Evolutionary conservation across 2,888 invertebrate species (phyloP).

Genomic region (Cephus nigrinus): DNA sequence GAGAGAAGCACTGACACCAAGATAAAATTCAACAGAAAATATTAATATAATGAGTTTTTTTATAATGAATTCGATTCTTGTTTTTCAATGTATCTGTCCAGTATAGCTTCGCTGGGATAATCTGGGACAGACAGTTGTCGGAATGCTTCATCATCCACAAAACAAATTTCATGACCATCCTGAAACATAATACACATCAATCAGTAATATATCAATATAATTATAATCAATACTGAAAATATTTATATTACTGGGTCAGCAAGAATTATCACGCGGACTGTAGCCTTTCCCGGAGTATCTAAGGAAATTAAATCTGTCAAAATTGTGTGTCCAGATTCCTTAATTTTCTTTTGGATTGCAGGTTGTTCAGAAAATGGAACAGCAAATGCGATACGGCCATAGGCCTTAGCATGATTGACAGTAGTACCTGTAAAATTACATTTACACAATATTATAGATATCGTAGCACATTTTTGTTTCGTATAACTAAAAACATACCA

Average conservation of each 20-base stretch:
- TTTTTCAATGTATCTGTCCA: conserved; percentile 80
- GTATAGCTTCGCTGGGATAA: conserved; percentile 80
- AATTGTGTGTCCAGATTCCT: conserved; percentile 78
- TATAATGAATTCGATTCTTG: conserved; percentile 66
- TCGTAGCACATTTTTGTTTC: neutral
- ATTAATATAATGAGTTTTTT: neutral
- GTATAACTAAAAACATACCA: conserved; percentile 66
- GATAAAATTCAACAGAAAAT: neutral
- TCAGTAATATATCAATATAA: conserved; percentile 2
- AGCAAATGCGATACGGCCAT: conserved; percentile 95
- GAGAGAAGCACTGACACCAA: neutral
- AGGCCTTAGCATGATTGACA: conserved; percentile 88
- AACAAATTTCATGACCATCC: conserved; percentile 98
- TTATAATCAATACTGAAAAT: conserved; percentile 2
- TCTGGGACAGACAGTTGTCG: conserved; percentile 88
- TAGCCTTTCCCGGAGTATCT: conserved; percentile 97
- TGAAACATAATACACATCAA: conserved; percentile 53
- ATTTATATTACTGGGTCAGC: conserved; percentile 83
- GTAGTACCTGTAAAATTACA: conserved; percentile 67
- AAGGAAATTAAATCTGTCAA: conserved; percentile 91
- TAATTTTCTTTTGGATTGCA: conserved; percentile 79
- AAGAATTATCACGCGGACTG: conserved; percentile 94
- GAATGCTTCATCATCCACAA: conserved; percentile 97
- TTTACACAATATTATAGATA: neutral
- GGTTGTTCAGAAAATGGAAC: conserved; percentile 83